Evolutionary conservation across 2,113 vertebrate genomes (phyloP).

Genomic region (Centropus bengalensis): DNA sequence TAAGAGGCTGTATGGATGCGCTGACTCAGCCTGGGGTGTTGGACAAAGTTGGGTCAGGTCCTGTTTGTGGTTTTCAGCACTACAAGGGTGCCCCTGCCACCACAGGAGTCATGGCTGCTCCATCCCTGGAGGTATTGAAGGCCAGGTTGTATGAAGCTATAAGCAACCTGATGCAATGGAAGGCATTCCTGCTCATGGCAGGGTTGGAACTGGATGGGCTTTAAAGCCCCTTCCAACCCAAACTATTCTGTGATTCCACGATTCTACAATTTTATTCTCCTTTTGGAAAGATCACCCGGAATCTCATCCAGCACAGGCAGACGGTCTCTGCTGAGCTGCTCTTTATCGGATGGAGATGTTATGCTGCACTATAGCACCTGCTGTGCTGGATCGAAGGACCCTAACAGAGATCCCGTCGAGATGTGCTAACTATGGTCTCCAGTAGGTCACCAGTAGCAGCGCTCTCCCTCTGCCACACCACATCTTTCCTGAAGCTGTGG

Average conservation of each 20-base stretch:
- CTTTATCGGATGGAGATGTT: background rate
- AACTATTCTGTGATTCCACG: too few species aligned
- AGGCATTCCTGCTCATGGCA: too few species aligned
- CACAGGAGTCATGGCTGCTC: too few species aligned
- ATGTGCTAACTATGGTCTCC: background rate
- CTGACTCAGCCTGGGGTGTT: background rate
- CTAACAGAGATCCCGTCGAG: background rate
- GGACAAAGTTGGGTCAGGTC: background rate
- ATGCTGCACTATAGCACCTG: background rate
- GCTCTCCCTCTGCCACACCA: background rate
- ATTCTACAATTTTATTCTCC: background rate
- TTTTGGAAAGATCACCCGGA: background rate
- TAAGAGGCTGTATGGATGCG: background rate
- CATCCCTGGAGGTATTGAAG: too few species aligned
- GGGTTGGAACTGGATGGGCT: too few species aligned
- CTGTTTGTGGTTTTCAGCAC: background rate
- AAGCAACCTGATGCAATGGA: too few species aligned
- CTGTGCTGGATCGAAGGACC: background rate
- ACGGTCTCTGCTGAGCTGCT: background rate
- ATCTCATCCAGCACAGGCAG: background rate
- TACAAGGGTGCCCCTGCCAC: background rate
- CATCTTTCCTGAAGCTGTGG: fast-evolving
- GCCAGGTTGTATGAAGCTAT: too few species aligned
- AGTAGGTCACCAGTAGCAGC: background rate
- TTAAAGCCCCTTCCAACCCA: too few species aligned